Base-by-base conservation (phyloP, 2,797 vertebrate species). In the Kryptolebias ocellatus region DNA sequence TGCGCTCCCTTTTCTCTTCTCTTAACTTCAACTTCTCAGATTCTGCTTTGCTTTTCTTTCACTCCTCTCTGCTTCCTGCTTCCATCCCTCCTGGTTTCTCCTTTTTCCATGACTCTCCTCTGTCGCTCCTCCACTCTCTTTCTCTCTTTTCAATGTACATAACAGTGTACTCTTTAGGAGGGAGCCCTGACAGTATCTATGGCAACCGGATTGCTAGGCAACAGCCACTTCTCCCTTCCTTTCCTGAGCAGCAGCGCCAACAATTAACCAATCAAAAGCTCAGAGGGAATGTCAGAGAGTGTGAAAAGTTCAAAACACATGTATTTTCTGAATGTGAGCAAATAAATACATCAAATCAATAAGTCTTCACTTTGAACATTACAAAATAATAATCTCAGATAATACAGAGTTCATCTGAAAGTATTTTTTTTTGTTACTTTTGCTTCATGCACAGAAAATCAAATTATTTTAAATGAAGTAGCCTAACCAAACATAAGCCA, bases 141-240 rank as follows among this genome's bases (percentile, higher is more conserved):
- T 79, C 83, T 83, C 77, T 83, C 78, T 89, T 87, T 89, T 90
- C 90, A 91, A 93, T 93, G 92, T 94, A 94, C 93, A 95, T 93
- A 93, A 93, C 89, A 91, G 84, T 91, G 88, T 92, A 93, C 87
- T 93, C 93, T 93, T 94, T 92, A 94, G 91, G 92, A 90, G 85
- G 86, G 90, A 94, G 93, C 93, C 87, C 83, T 87, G 92, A 83
- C 60, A 67, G 94, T 96, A 93, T 91, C 93, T 92, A 95, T 94
- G 94, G 93, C 93, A 95, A 95, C 95, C 89, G 3, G 75, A 94
- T 95, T 92, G 88, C 94, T 94, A 95, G 92, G 94, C 94, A 95
- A 94, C 93, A 92, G 91, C 84, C 87, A 67, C 88, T 92, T 92
- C 87, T 89, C 90, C 89, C 84, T 89, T 92, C 87, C 89, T 90